These are phyloP conservation scores for Coenonympha glycerion DNA, from an alignment of 2,888 invertebrate species.

Conservation along the genomic window DNA sequence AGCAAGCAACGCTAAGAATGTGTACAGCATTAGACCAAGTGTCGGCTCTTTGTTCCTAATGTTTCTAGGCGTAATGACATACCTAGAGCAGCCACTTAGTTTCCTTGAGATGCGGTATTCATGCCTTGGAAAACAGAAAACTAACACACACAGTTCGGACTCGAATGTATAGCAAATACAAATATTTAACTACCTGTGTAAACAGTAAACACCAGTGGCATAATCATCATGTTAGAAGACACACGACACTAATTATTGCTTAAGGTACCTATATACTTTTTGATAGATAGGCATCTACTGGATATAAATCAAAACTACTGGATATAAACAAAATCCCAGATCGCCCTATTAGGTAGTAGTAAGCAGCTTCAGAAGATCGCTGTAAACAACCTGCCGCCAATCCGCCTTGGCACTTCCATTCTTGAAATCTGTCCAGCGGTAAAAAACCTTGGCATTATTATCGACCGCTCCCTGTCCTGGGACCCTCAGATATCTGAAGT, in stretches of 20 bases:
- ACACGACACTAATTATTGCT: not conserved
- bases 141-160: constrained; percentile 7
- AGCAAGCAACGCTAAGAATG: constrained; percentile 7
- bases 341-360: too few species aligned
- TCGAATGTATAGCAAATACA: constrained; percentile 7
- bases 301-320: too few species aligned
- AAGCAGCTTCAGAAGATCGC: too few species aligned
- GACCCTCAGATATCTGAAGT: too few species aligned
- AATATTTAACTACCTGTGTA: not conserved
- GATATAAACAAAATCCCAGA: too few species aligned
- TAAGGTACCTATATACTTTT: too few species aligned
- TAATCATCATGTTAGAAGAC: not conserved
- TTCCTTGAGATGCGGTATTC: constrained; percentile 16
- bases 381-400: too few species aligned
- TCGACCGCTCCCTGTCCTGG: too few species aligned
- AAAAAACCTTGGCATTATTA: too few species aligned
- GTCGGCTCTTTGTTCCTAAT: constrained; percentile 12
- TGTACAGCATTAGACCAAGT: constrained; percentile 17
- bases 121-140: constrained; percentile 20
- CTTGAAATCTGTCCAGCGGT: too few species aligned
- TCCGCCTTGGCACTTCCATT: too few species aligned
- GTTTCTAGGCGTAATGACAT: constrained; percentile 9
- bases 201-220: not conserved
- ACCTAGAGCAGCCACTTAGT: not conserved
- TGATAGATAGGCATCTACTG: too few species aligned